Percentiles rank a stretch among this genome's conserved stretches.
Conservation (phyloP, 2,113 vertebrate genomes). For the Dolichotis patagonum region DNA sequence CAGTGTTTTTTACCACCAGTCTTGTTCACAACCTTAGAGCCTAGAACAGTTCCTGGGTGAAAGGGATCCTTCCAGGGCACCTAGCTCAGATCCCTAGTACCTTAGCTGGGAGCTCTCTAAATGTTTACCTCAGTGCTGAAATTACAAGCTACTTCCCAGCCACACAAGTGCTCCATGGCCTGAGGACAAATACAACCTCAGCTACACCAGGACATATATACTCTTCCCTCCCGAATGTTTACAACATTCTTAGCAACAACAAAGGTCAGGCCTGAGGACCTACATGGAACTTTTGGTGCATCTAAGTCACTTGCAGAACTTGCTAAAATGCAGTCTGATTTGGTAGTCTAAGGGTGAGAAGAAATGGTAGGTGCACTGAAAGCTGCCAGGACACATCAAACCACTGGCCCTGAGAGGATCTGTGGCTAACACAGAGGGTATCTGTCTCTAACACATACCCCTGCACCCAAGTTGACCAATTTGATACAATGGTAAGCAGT, state of each 20-base stretch:
- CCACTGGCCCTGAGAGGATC: neutral
- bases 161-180: neutral
- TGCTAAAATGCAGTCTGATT: neutral
- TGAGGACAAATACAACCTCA: neutral
- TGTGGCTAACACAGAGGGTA: too few relatives aligned
- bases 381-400: neutral
- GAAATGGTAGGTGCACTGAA: neutral
- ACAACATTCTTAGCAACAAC: neutral
- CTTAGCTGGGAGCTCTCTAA: neutral
- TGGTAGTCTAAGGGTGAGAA: accelerated
- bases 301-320: neutral
- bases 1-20: neutral
- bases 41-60: neutral
- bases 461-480: neutral
- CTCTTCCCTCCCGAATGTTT: neutral
- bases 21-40: neutral
- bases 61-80: neutral
- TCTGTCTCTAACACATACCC: neutral
- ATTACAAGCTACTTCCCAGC: neutral
- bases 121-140: neutral
- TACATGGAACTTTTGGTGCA: neutral
- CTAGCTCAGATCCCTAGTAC: neutral
- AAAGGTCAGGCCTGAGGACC: neutral
- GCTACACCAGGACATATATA: neutral
- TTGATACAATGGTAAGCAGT: neutral